Evolutionary conservation across 2,797 vertebrate genomes (phyloP), one percentile per base, ranked within the genome.

Genomic region (Trachurus trachurus): DNA sequence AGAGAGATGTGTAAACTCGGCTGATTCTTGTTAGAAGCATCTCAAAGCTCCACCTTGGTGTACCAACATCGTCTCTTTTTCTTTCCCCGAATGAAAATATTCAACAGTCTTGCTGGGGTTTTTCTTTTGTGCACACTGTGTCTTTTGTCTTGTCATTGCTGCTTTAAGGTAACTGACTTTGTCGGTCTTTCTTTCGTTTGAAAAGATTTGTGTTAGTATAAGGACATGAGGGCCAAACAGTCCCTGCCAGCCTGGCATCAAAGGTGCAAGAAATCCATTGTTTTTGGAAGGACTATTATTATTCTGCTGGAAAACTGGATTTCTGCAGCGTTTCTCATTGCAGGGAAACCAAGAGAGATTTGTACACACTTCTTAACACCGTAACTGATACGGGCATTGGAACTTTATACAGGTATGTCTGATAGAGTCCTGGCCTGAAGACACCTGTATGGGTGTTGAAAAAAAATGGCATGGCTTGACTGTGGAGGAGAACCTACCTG

Each of bases 1-100:
- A 26, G 39, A 54, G 17, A 61, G 31, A 22, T 17, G 22, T 42
- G 54, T 19, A 54, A 61, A 61, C 63, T 54, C 50, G 67, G 16
- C 59, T 53, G 59, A 34, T 44, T 44, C 63, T 42, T 62, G 22
- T 53, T 17, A 42, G 11, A 9, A 53, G 22, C 39, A 66, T 52
- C 61, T 58, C 22, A 42, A 56, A 29, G 50, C 21, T 39, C 31
- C 49, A 44, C 37, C 9, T 26, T 52, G 10, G 21, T 44, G 5
- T 45, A 3, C 49, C 49, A 50, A n/a, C n/a, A n/a, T 9, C 13
- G 21, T 42, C 5, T 54, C 10, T 8, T 58, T 44, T 34, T 10
- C 22, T 54, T 19, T 40, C 15, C 13, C 21, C 53, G 16, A 19
- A 47, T 31, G 47, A 49, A 1, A 31, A 9, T 49, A 65, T 19